Percentiles rank a stretch among this genome's conserved stretches.
Evolutionary conservation across 2,113 vertebrate species (phyloP).

Genomic region (Neotoma lepida): DNA sequence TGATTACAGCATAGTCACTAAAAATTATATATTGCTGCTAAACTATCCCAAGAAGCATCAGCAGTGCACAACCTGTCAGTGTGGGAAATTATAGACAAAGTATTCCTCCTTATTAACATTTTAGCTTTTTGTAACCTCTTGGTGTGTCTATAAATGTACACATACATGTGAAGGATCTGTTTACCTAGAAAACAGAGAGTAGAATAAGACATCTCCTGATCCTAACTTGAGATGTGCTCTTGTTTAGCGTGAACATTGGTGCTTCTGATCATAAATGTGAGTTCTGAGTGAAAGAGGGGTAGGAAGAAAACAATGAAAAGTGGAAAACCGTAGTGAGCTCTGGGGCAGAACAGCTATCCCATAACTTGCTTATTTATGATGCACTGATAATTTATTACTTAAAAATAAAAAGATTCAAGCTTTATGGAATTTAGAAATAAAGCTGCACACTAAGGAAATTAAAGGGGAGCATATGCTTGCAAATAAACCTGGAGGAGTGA

Average conservation of each 20-base stretch:
- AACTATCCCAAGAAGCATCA: not conserved
- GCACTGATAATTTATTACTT: conserved; percentile 11
- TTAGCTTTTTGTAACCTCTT: not conserved
- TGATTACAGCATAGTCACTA: not conserved
- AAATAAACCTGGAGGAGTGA: not conserved
- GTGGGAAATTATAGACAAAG: not conserved
- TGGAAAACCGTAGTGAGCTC: not conserved
- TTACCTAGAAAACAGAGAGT: not conserved
- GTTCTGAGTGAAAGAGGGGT: not conserved
- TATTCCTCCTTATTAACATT: not conserved
- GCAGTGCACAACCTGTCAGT: not conserved
- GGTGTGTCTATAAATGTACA: not conserved
- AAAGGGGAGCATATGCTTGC: not conserved
- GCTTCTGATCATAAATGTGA: not conserved
- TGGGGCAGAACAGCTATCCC: not conserved
- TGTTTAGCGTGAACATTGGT: not conserved
- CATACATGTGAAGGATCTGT: not conserved
- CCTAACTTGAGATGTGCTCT: not conserved
- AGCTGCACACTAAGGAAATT: not conserved
- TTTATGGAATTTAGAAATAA: conserved; percentile 40
- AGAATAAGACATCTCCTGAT: not conserved
- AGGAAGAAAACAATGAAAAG: not conserved
- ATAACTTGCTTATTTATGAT: conserved; percentile 45
- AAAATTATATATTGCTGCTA: not conserved
- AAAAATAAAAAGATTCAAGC: not conserved